Evolutionary conservation across 2,797 vertebrate genomes (phyloP), one percentile per base, ranked within the genome.

Genomic region (Sciaenops ocellatus): DNA sequence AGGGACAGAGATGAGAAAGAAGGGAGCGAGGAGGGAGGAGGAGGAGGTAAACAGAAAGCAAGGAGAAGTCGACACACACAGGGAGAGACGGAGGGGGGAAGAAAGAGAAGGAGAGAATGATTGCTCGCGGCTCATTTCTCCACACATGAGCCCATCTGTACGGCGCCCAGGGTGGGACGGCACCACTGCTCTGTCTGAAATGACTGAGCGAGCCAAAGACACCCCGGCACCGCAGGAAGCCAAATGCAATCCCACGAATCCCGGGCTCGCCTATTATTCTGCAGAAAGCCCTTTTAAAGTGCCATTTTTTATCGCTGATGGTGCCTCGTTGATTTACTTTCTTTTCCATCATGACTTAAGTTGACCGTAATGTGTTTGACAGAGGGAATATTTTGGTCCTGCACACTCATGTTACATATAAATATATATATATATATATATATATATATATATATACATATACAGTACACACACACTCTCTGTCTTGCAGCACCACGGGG

Each of bases 71-170:
- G 84, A 52, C 69, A 76, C 87, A 86, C 72, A 73, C 54, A 69
- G 77, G 65, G 72, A 66, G 74, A 57, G 50, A 30, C 9, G 30
- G 69, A 61, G 77, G 63, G 63, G 76, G 72, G 70, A 17, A 60
- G 76, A 66, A 24, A 41, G 67, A 62, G 83, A 66, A 52, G 78
- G 73, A 82, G 88, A 85, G 87, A 88, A 83, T 90, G 93, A 93
- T 94, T 92, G 95, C 95, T 95, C 80, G 93, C 92, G 94, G 95
- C 95, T 96, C 94, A 95, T 95, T 96, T 95, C 94, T 95, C 93
- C 93, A 95, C 94, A 95, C 93, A 94, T 91, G 93, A 95, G 93
- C 93, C 95, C 95, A 96, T 96, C 95, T 95, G 95, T 89, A 93
- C 93, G 64, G 93, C 95, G 88, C 95, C 95, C 93, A 90, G 94